phyloP scores from a whole-genome alignment of 37 sponge, comb jelly and placozoan genomes.

The Ianthella basta region DNA sequence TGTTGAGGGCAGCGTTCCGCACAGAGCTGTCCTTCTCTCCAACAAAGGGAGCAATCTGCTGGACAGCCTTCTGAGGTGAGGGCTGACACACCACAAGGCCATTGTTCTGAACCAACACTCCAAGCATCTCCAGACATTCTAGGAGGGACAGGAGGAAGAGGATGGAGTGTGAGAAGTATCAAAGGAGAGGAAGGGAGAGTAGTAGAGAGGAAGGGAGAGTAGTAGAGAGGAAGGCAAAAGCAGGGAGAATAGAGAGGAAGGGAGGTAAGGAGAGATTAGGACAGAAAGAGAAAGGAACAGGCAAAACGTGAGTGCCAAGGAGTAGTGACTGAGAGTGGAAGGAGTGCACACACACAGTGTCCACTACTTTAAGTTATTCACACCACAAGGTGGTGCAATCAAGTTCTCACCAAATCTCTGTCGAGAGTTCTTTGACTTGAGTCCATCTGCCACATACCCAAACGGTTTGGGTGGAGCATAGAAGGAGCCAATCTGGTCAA shows the following conservation, averaged over 20 bases:
- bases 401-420: constrained; percentile 70
- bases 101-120: constrained; percentile 82
- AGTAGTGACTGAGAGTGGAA: too few relatives aligned
- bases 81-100: constrained; percentile 88
- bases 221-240: not conserved
- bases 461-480: constrained; percentile 85
- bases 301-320: too few relatives aligned
- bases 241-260: not conserved
- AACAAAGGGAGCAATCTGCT: constrained; percentile 73
- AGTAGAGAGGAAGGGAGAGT: too few relatives aligned
- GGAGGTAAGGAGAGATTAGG: not conserved
- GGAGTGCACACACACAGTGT: too few relatives aligned
- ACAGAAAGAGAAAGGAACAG: not conserved
- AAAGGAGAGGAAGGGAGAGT: too few relatives aligned
- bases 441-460: constrained; percentile 78
- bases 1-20: constrained; percentile 91
- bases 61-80: constrained; percentile 81
- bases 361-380: too few relatives aligned
- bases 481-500: constrained; percentile 76
- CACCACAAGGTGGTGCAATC: too few relatives aligned
- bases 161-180: not conserved
- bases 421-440: constrained; percentile 84
- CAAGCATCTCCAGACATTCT: constrained; percentile 91
- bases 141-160: not conserved
- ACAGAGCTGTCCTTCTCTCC: constrained; percentile 86